phyloP scores from a whole-genome alignment of 2,888 invertebrate species.

The Gymnocheta viridis region DNA sequence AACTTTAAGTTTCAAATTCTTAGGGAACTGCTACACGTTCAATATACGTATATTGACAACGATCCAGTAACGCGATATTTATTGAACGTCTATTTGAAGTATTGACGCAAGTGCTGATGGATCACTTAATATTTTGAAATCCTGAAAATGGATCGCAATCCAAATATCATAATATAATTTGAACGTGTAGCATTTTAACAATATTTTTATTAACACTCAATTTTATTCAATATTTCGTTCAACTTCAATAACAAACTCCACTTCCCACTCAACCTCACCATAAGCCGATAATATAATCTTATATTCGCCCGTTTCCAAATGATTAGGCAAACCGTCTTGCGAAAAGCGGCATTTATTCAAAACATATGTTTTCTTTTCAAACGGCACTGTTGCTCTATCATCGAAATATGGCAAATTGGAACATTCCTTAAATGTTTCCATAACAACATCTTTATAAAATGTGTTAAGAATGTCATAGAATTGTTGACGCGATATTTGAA shows the following conservation, averaged over 20 bases:
- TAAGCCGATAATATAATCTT: constrained; percentile 48
- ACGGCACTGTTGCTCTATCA: constrained; percentile 32
- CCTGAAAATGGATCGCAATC: too few relatives aligned
- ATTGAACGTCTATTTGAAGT: too few relatives aligned
- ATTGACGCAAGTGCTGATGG: too few relatives aligned
- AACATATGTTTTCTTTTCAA: constrained; percentile 51
- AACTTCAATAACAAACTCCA: constrained; percentile 9
- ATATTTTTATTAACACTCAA: too few relatives aligned
- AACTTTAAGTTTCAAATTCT: too few relatives aligned
- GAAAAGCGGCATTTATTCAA: constrained; percentile 62
- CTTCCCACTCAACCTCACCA: constrained; percentile 57
- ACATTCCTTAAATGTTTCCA: constrained; percentile 66
- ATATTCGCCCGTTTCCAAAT: constrained; percentile 65
- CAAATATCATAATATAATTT: too few relatives aligned
- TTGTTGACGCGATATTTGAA: constrained; percentile 56
- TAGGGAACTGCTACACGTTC: too few relatives aligned
- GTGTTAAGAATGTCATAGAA: constrained; percentile 44
- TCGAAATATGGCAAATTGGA: constrained; percentile 69
- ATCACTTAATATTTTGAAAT: too few relatives aligned
- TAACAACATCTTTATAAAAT: constrained; percentile 63
- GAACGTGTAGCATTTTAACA: background rate
- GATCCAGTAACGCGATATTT: too few relatives aligned
- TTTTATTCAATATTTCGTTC: background rate
- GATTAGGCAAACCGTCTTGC: constrained; percentile 63
- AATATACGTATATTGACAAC: too few relatives aligned